These are phyloP conservation scores for Paradoxurus hermaphroditus DNA, from an alignment of 2,113 vertebrate genomes.

Conservation along the genomic window DNA sequence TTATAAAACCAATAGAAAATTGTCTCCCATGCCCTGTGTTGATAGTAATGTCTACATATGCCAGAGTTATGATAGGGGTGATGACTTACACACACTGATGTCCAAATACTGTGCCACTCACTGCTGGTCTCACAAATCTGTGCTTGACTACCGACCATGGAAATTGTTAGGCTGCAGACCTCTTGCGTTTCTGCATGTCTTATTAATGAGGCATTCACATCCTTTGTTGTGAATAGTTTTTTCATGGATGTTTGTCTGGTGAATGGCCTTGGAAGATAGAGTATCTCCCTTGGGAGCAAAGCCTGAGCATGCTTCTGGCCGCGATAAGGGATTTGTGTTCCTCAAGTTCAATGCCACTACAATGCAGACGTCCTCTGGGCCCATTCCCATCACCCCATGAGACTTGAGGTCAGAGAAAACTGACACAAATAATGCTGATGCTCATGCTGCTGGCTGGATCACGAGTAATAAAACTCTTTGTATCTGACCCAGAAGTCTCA, in stretches of 20 bases:
- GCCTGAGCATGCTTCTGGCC: neutral
- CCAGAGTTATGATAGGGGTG: neutral
- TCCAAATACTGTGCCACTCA: neutral
- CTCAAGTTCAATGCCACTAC: neutral
- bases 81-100: neutral
- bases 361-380: neutral
- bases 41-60: neutral
- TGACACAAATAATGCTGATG: neutral
- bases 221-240: neutral
- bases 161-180: too few relatives aligned
- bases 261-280: neutral
- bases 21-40: neutral
- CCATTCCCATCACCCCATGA: neutral
- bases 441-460: neutral
- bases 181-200: neutral
- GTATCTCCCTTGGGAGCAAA: neutral
- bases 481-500: neutral
- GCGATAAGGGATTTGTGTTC: neutral
- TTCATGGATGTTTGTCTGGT: neutral
- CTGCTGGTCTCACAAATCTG: neutral
- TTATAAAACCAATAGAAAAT: neutral
- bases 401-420: neutral
- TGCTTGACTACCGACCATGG: neutral
- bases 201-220: neutral
- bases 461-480: neutral